Conservation (phyloP, 1,140 invertebrate species). For the Acromyrmex charruanus region DNA sequence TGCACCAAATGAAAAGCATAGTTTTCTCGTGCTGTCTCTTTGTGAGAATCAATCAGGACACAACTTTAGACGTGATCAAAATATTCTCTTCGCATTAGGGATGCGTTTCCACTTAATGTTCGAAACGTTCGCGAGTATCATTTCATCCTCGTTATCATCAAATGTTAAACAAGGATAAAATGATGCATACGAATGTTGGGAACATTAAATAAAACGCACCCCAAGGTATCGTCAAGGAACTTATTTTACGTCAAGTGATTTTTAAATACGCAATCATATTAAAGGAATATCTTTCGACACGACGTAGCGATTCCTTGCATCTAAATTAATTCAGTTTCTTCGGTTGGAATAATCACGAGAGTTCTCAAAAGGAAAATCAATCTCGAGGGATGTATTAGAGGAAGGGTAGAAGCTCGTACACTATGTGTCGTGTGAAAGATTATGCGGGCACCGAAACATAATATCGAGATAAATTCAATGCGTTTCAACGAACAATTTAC, state of each 20-base stretch:
- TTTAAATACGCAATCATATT: background rate
- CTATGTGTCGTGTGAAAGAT: constrained; percentile 2
- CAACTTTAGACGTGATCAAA: too few species aligned
- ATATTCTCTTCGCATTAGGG: too few species aligned
- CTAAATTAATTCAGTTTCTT: constrained; percentile 14
- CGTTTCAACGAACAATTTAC: constrained; percentile 81
- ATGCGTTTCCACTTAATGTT: too few species aligned
- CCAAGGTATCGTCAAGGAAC: background rate
- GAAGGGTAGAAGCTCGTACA: constrained; percentile 12
- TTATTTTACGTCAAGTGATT: background rate
- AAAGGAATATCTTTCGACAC: background rate
- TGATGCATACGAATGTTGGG: too few species aligned
- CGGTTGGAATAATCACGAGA: background rate
- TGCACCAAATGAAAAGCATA: too few species aligned
- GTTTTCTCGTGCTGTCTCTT: too few species aligned
- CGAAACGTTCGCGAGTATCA: too few species aligned
- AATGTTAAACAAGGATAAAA: too few species aligned
- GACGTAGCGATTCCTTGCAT: background rate
- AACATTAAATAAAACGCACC: too few species aligned
- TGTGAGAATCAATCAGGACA: too few species aligned
- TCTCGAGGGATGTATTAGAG: background rate
- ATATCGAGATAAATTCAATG: constrained; percentile 75
- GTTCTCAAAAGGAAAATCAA: background rate
- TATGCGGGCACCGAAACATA: constrained; percentile 80
- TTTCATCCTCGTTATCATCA: too few species aligned